phyloP scores from a whole-genome alignment of 2,797 vertebrate species.

The Sebastes diaconus region DNA sequence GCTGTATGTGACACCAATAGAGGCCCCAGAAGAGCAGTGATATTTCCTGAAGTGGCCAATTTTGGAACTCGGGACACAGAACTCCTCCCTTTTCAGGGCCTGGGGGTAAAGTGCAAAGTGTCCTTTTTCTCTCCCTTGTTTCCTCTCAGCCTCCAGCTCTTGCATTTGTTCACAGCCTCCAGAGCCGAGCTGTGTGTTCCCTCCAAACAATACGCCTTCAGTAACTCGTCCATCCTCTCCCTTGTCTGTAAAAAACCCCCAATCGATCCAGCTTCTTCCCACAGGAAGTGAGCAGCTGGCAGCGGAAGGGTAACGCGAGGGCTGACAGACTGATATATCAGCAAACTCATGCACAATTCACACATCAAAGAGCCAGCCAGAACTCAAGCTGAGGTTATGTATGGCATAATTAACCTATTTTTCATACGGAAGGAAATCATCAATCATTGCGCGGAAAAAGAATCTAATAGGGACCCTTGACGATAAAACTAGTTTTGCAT shows the following conservation, averaged over 20 bases:
- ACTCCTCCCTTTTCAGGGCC: slow-evolving; percentile 10
- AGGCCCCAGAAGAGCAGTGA: slow-evolving; percentile 45
- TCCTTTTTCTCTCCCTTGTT: slow-evolving; percentile 41
- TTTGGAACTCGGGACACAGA: slow-evolving; percentile 55
- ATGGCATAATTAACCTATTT: slow-evolving; percentile 32
- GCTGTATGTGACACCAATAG: slow-evolving; percentile 38
- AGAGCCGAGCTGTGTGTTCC: slow-evolving; percentile 58
- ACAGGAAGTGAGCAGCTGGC: slow-evolving; percentile 56
- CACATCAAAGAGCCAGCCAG: slow-evolving; percentile 35
- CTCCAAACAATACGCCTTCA: slow-evolving; percentile 65
- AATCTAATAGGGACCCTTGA: slow-evolving; percentile 5
- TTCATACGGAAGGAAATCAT: slow-evolving; percentile 40
- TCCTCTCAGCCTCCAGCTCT: slow-evolving; percentile 56
- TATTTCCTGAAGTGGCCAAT: slow-evolving; percentile 61
- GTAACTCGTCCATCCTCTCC: slow-evolving; percentile 43
- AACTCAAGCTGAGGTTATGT: slow-evolving; percentile 3
- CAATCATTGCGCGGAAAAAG: slow-evolving; percentile 24
- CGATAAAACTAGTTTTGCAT: slow-evolving; percentile 5
- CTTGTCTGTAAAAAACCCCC: slow-evolving; percentile 4
- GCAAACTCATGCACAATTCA: slow-evolving; percentile 21
- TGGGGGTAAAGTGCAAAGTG: slow-evolving; percentile 19
- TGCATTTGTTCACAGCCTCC: slow-evolving; percentile 36
- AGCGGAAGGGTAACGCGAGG: not conserved
- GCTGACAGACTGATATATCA: slow-evolving; percentile 26
- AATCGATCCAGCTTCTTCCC: slow-evolving; percentile 40